A percentile compares a stretch with the other conserved stretches of the same genome.
Evolutionary conservation across 2,797 vertebrate species (phyloP).

Genomic region (Anguilla pacifica): DNA sequence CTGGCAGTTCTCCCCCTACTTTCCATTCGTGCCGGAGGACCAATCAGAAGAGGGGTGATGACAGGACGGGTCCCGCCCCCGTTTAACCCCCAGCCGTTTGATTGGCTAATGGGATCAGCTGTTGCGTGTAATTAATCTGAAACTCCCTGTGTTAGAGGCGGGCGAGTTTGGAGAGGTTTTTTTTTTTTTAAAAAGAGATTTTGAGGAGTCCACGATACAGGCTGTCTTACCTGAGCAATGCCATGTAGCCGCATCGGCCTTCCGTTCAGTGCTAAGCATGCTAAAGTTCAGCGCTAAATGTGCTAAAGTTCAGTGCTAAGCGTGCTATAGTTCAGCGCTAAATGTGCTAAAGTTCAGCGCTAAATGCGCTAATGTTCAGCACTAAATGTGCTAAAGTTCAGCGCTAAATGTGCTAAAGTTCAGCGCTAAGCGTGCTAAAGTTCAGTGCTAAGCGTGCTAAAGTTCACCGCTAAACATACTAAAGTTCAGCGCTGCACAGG

Average conservation of each 20-base stretch:
- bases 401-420: no score
- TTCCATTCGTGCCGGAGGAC: neutral
- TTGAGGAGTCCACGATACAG: conserved; percentile 22
- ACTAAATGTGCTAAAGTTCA: no score
- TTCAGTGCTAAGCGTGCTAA: no score
- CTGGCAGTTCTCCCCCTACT: neutral
- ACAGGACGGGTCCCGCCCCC: neutral
- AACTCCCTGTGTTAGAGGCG: conserved; percentile 70
- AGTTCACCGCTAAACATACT: no score
- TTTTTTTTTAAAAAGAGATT: conserved; percentile 55
- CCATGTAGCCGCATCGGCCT: neutral
- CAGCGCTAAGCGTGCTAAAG: no score
- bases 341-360: no score
- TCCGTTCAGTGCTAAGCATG: conserved; percentile 35
- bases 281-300: no score
- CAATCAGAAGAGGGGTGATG: neutral
- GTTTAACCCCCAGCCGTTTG: conserved; percentile 53
- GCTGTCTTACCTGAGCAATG: neutral
- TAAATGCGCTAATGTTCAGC: no score
- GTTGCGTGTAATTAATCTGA: conserved; percentile 61
- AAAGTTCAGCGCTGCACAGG: no score
- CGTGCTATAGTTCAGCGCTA: no score
- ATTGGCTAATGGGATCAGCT: conserved; percentile 75
- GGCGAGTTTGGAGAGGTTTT: conserved; percentile 66
- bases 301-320: no score